Base-by-base conservation (phyloP, 2,113 vertebrate species). In the Coptodon bakossiorum region DNA sequence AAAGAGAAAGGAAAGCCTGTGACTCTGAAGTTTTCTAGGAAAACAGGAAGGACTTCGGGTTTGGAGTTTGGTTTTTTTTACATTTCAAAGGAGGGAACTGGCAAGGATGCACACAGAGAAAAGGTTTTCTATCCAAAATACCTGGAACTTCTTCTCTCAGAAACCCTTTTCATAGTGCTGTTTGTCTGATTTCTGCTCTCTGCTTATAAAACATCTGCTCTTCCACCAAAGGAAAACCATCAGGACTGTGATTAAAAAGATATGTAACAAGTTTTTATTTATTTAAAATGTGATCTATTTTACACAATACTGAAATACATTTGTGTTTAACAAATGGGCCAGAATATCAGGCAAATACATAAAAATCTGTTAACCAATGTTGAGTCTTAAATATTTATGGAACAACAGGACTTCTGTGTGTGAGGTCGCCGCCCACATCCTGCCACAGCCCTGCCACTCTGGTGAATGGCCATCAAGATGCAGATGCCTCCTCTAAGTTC, bases 21-120 rank as follows among this genome's bases (percentile, higher is more conserved):
- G 29, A 78, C n/a, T 81, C 9, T 63, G 12, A 24, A 17, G 63
- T 82, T 85, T 91, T 94, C 85, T 78, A 84, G 66, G 89, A 91
- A 83, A 87, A 83, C 80, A 91, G 76, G 71, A 90, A 85, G 13
- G 22, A 14, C 48, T 61, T 71, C 24, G 3, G 40, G 36, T 68
- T 40, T 40, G 63, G n/a, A 31, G n/a, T 68, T 24, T 68, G 19
- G 43, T 5, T 12, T 84, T 27, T 27, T 45, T 85, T 48, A 22
- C 22, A 54, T 27, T 66, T 73, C 63, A 68, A 68, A 40, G n/a
- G 19, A 24, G 63, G 36, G 63, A 68, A 40, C 14, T 29, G 27
- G 43, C 52, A 61, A 76, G 14, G n/a, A 82, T 38, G 48, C 22
- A 29, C 7, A 29, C 27, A 29, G 14, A 6, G 38, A 73, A 73